These are phyloP conservation scores for Pardosa pseudoannulata DNA, from an alignment of 2,888 invertebrate species.

Conservation along the genomic window DNA sequence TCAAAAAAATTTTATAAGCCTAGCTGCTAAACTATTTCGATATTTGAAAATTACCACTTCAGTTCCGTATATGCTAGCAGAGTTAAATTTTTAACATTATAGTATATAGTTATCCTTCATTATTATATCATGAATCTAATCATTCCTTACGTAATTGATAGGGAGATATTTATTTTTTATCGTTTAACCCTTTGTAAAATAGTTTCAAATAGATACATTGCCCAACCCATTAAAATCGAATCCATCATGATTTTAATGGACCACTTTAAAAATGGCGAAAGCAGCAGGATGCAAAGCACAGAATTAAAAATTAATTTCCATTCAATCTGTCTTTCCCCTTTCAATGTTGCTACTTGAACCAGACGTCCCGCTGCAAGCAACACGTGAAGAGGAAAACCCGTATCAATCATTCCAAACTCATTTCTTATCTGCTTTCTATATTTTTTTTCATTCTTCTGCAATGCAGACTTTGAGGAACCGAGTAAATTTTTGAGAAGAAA, in stretches of 20 bases:
- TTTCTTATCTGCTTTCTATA: not conserved
- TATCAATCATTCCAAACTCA: not conserved
- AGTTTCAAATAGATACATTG: not conserved
- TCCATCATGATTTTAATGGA: not conserved
- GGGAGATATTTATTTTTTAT: too few species aligned
- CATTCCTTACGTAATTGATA: too few species aligned
- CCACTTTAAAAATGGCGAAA: not conserved
- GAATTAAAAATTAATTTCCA: slow-evolving; percentile 9
- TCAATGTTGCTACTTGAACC: not conserved
- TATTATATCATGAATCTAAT: too few species aligned
- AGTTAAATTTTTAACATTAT: too few species aligned
- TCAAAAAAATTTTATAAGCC: too few species aligned
- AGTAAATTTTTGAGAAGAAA: not conserved
- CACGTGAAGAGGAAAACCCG: not conserved
- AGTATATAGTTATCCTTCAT: too few species aligned
- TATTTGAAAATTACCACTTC: too few species aligned
- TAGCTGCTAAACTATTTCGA: too few species aligned
- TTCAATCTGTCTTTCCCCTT: not conserved
- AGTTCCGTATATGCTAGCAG: too few species aligned
- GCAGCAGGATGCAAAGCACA: not conserved
- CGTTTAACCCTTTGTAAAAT: too few species aligned
- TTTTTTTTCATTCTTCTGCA: not conserved
- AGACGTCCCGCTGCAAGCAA: not conserved
- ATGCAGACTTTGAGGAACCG: not conserved
- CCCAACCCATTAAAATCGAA: not conserved